A percentile compares a stretch with the other conserved stretches of the same genome.
phyloP scores from a whole-genome alignment of 2,888 invertebrate genomes.

The Camponotus fellah region DNA sequence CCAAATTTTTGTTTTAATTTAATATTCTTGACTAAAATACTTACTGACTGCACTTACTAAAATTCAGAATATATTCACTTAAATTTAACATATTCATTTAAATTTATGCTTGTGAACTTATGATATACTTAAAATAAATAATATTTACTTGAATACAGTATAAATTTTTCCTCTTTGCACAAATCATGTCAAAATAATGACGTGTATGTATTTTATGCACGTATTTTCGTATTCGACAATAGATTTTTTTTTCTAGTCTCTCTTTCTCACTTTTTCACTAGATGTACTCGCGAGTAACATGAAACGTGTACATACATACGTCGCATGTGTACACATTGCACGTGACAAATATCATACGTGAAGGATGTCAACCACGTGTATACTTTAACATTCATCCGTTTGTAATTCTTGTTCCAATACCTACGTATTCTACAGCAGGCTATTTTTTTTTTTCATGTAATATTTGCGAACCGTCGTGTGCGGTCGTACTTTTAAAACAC shows the following conservation, averaged over 20 bases:
- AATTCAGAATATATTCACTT: no score
- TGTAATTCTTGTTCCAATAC: conserved; percentile 17
- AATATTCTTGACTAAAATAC: no score
- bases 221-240: conserved; percentile 8
- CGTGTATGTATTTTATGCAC: not conserved
- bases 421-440: not conserved
- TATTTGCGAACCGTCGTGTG: not conserved
- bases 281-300: conserved; percentile 26
- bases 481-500: conserved; percentile 23
- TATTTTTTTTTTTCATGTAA: conserved; percentile 24
- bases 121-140: no score
- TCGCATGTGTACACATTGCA: not conserved
- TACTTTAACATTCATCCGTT: conserved; percentile 27
- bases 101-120: no score
- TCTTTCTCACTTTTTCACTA: conserved; percentile 5
- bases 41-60: no score
- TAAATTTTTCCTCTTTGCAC: not conserved
- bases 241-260: not conserved
- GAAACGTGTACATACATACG: no score
- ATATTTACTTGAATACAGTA: no score
- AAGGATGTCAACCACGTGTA: conserved; percentile 29
- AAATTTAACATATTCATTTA: no score
- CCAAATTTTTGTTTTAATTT: no score
- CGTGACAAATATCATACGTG: conserved; percentile 36
- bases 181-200: not conserved